These are phyloP conservation scores for Poeciliopsis turneri DNA, from an alignment of 2,797 vertebrate species.

Conservation along the genomic window DNA sequence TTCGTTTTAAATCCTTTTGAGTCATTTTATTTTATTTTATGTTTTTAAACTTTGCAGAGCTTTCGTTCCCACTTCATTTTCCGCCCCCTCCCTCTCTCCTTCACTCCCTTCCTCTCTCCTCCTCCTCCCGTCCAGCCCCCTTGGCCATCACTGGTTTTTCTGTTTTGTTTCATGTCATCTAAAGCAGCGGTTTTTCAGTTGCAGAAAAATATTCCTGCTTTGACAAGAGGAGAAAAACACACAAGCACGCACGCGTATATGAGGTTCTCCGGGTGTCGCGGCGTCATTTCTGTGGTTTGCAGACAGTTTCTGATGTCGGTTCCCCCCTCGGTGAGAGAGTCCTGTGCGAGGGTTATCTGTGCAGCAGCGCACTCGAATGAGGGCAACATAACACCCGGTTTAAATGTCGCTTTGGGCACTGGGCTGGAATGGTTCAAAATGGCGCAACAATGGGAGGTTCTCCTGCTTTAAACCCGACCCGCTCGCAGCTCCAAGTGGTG, in stretches of 20 bases:
- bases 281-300: constrained; percentile 14
- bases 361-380: constrained; percentile 41
- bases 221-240: constrained; percentile 25
- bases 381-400: constrained; percentile 51
- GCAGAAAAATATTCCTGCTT: constrained; percentile 41
- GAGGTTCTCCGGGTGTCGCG: neutral
- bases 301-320: constrained; percentile 24
- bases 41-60: constrained; percentile 34
- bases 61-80: constrained; percentile 49
- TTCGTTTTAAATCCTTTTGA: constrained; percentile 30
- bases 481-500: constrained; percentile 42
- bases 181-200: constrained; percentile 44
- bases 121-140: constrained; percentile 1
- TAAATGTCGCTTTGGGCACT: constrained; percentile 64
- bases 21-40: constrained; percentile 23
- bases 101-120: constrained; percentile 29
- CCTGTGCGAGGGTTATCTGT: constrained; percentile 51
- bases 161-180: constrained; percentile 55
- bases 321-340: constrained; percentile 22
- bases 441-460: constrained; percentile 69
- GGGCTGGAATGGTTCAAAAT: constrained; percentile 68
- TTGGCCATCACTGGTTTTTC: constrained; percentile 37
- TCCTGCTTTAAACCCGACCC: constrained; percentile 46
- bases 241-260: constrained; percentile 18
- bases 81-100: constrained; percentile 10